These are phyloP conservation scores for Lomographa bimaculata DNA, from an alignment of 2,888 invertebrate genomes.

Conservation along the genomic window DNA sequence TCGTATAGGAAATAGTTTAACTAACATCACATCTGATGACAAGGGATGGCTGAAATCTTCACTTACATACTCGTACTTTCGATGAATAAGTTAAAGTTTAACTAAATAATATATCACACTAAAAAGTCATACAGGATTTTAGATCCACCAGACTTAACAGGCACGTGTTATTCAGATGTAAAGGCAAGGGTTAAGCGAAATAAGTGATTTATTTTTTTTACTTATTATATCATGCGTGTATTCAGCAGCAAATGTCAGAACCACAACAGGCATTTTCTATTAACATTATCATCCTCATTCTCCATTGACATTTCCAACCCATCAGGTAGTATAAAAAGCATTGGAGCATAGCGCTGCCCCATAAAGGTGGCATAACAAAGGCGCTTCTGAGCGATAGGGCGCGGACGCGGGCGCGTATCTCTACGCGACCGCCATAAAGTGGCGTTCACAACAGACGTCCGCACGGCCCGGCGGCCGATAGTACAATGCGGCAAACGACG, in stretches of 20 bases:
- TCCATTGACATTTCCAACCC: constrained; percentile 32
- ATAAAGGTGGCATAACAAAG: constrained; percentile 74
- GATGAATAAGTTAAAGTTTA: too few relatives aligned
- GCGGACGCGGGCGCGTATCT: constrained; percentile 77
- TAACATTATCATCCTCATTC: constrained; percentile 23
- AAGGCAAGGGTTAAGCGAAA: too few relatives aligned
- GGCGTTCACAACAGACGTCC: constrained; percentile 75
- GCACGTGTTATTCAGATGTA: too few relatives aligned
- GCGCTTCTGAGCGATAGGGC: constrained; percentile 53
- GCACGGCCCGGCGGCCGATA: constrained; percentile 75
- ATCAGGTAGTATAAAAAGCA: constrained; percentile 32
- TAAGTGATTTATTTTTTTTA: too few relatives aligned
- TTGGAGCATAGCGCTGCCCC: constrained; percentile 49
- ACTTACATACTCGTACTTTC: too few relatives aligned
- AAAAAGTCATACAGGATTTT: too few relatives aligned
- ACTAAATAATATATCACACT: too few relatives aligned
- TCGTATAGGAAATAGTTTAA: too few relatives aligned
- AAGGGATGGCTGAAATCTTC: too few relatives aligned
- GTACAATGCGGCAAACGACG: constrained; percentile 83
- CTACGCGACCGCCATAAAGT: constrained; percentile 70
- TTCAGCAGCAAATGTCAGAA: constrained; percentile 13
- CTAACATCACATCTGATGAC: too few relatives aligned
- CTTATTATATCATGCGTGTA: too few relatives aligned
- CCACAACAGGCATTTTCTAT: constrained; percentile 14
- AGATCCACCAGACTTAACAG: too few relatives aligned